Evolutionary conservation across 2,888 invertebrate genomes (phyloP).

Genomic region (Drosophila vallismaia): DNA sequence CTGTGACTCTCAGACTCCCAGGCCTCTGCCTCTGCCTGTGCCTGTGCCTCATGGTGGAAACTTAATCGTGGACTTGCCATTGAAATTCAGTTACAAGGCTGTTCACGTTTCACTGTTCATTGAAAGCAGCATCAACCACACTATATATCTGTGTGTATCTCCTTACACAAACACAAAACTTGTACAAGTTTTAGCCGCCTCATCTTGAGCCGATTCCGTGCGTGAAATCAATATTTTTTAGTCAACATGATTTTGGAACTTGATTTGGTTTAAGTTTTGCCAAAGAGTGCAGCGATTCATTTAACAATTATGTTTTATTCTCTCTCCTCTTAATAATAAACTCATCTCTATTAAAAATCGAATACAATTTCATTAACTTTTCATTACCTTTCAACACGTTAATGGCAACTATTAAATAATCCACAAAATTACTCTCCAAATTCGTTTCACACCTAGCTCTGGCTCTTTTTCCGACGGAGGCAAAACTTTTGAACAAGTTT

Average conservation of each 20-base stretch:
- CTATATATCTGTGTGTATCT: conserved; percentile 14
- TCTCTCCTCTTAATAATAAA: too few species aligned
- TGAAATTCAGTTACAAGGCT: conserved; percentile 80
- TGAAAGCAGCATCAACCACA: conserved; percentile 48
- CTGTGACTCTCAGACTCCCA: conserved; percentile 57
- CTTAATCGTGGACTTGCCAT: conserved; percentile 80
- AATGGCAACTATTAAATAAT: conserved; percentile 42
- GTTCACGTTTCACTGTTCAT: conserved; percentile 69
- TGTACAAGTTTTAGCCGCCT: conserved; percentile 32
- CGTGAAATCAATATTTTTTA: conserved; percentile 68
- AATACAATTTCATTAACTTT: background rate
- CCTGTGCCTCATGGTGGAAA: conserved; percentile 53
- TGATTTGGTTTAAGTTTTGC: conserved; percentile 8
- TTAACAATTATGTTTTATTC: too few species aligned
- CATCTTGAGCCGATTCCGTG: conserved; percentile 50
- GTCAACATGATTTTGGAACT: conserved; percentile 14
- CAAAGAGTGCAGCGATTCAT: background rate
- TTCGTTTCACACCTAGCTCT: conserved; percentile 47
- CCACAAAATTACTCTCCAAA: conserved; percentile 58
- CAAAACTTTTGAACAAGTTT: conserved; percentile 39
- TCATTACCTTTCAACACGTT: conserved; percentile 38
- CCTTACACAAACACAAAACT: conserved; percentile 28
- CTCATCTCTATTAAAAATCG: background rate
- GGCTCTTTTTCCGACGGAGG: conserved; percentile 7
- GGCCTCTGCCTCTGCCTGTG: conserved; percentile 8